Base-by-base conservation (phyloP, 2,888 invertebrate genomes). In the Seira ritae region DNA sequence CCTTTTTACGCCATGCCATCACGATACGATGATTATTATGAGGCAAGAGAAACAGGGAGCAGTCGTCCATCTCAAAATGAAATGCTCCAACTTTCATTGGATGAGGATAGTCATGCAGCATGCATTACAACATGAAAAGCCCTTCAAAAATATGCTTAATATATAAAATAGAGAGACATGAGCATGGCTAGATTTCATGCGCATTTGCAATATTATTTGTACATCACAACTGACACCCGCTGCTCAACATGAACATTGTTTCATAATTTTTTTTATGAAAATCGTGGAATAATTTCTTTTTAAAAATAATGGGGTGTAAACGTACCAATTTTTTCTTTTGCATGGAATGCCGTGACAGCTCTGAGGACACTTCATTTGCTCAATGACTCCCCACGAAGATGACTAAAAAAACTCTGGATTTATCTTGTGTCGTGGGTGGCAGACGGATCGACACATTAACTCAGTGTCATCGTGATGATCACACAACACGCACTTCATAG, bases 51-150 rank as follows among this genome's bases (percentile, higher is more conserved):
- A 72, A 46, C 69, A 73, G 42, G 69, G 60, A 72, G 31, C 66
- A 83, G 23, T 19, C 82, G 69, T 73, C 77, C 82, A 83, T 78
- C 77, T 82, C 76, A 71, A 50, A 73, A 72, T 62, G 77, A 68
- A 83, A 67, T 68, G 46, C 68, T 72, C 72, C 65, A 62, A 31
- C 73, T 73, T 83, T 69, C 77, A 83, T 83, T 78, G 76, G 77
- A 69, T 55, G 50, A 17, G 23, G 46, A 69, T 62, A 24, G 50
- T 46, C 69, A 72, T 50, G 67, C 79, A 24, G 23, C 69, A 72
- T 50, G 67, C 79, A 24, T 24, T 20, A 20, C 20, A n/a, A 20
- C 3, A 8, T 2, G 1, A 62, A 20, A 20, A 62, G 10, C 62
- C 22, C 62, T 20, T n/a, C 15, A 19, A 20, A 62, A 62, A 12